Evolutionary conservation across 2,113 vertebrate species (phyloP), one percentile per base, ranked within the genome.

Genomic region (Thamnophis sirtalis): DNA sequence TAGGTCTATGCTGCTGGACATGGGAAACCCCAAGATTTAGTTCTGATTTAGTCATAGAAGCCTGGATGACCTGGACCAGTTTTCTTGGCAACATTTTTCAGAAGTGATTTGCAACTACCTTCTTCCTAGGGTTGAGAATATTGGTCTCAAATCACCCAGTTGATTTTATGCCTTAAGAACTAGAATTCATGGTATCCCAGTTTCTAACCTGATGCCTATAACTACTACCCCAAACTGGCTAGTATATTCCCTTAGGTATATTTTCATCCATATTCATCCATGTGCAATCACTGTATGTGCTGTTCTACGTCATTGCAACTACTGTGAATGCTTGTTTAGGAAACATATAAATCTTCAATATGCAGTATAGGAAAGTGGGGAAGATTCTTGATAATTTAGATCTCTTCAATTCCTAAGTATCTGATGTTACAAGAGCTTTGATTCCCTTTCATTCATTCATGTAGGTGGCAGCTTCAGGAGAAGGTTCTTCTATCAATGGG

Each of bases 401-500:
- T 50, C 19, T 58, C 43, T 50, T 33, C 28, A 49, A 11, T 63
- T 91, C 54, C 11, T 11, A 86, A 56, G 22, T 24, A 91, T 93
- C 50, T 92, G 88, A 22, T 58, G 4, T 93, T 87, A 89, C 53
- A 90, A 91, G 92, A 89, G 21, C 43, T 60, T 28, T 90, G 94
- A 94, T 95, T 89, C 92, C 94, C 84, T 58, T 84, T 84, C 87
- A 19, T 95, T 56, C 28, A 33, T 68, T 68, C 28, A n/a, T 86
- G 73, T 95, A 99, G 99, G 98, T 98, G 95, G 97, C 98, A 0
- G 97, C 98, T 80, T 98, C 98, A 0, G 98, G 97, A 89, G 99
- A 99, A 89, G 98, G 98, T 63, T 98, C 98, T 43, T 97, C 98
- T 43, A 98, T 98, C 97, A 99, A 98, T 24, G 98, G 99, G 93